Base-by-base conservation (phyloP, 2,113 vertebrate species). In the rat (Rattus norvegicus) region DNA sequence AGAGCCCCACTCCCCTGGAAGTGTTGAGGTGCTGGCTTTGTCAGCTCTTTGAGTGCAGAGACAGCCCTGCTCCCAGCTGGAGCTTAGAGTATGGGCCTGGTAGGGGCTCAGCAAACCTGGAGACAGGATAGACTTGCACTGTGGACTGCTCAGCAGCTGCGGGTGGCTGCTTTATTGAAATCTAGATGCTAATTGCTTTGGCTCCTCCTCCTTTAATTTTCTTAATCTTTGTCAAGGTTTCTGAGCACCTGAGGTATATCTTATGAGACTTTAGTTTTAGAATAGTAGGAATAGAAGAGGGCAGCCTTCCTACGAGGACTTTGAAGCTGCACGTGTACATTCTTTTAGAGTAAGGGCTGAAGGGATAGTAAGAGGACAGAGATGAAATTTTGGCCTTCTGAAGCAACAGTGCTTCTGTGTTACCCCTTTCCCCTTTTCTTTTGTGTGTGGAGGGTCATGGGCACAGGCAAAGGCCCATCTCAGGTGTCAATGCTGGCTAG, bases 221-320 rank as follows among this genome's bases (percentile, higher is more conserved):
- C 47, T 63, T 79, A 76, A 86, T 94, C 14, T 43, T 43, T 52
- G 69, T 91, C 24, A 67, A 54, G n/a, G 26, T 86, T 95, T 72
- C 20, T 93, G 76, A 90, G 73, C 75, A 10, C 47, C 24, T 77
- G 30, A 81, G 17, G 12, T 69, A n/a, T 13, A 72, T 86, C 75
- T 81, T 79, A 83, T 86, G 67, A 83, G 47, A 30, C 22, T 95
- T 93, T 85, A 47, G 69, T 91, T 86, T 92, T n/a, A 59, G 54
- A 61, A 49, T 80, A 80, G 39, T 72, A 36, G 43, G 49, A 33
- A 19, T 88, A 67, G 65, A 94, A 76, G 33, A 43, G 69, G 90
- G 61, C 91, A 33, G 17, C 26, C 91, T 97, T 79, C 22, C 52
- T 77, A 90, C 52, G 8, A 76, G 67, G 83, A 77, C 49, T 93